Conservation (phyloP, 2,888 invertebrate genomes). For the Teleogryllus oceanicus region DNA sequence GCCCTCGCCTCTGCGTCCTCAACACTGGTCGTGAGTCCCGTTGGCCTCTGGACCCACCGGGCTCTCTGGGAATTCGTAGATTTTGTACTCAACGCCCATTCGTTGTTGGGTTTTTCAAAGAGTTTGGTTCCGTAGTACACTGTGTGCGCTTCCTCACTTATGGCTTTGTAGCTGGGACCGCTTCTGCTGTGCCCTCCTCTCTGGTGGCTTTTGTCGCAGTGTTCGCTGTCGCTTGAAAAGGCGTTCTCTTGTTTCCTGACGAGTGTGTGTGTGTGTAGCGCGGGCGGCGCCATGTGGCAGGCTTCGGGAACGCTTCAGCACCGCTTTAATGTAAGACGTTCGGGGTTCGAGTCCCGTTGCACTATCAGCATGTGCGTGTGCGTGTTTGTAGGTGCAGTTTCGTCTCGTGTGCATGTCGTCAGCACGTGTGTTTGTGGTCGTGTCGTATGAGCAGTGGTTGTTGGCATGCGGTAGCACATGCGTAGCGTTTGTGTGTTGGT, state of each 20-base stretch:
- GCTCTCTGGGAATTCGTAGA: too few species aligned
- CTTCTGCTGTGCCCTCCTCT: neutral
- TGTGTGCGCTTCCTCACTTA: neutral
- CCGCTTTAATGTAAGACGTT: slow-evolving; percentile 47
- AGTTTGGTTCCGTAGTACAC: neutral
- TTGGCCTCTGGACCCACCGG: too few species aligned
- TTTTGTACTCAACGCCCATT: neutral
- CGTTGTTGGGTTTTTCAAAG: neutral
- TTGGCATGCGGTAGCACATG: too few species aligned
- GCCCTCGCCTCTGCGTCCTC: too few species aligned
- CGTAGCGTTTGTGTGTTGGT: too few species aligned
- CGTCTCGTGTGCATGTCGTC: neutral
- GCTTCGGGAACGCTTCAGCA: slow-evolving; percentile 46
- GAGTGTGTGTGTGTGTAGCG: slow-evolving; percentile 37
- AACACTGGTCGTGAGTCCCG: neutral
- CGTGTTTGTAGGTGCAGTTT: neutral
- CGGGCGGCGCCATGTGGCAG: slow-evolving; percentile 39
- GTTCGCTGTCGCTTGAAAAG: slow-evolving; percentile 22
- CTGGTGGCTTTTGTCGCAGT: neutral
- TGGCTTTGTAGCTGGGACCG: neutral
- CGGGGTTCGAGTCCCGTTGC: slow-evolving; percentile 3
- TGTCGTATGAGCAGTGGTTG: too few species aligned
- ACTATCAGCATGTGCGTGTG: slow-evolving; percentile 18
- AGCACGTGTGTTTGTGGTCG: neutral
- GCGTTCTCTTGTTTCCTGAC: neutral